These are phyloP conservation scores for Onthophagus taurus DNA, from an alignment of 1,140 invertebrate genomes.

Conservation along the genomic window DNA sequence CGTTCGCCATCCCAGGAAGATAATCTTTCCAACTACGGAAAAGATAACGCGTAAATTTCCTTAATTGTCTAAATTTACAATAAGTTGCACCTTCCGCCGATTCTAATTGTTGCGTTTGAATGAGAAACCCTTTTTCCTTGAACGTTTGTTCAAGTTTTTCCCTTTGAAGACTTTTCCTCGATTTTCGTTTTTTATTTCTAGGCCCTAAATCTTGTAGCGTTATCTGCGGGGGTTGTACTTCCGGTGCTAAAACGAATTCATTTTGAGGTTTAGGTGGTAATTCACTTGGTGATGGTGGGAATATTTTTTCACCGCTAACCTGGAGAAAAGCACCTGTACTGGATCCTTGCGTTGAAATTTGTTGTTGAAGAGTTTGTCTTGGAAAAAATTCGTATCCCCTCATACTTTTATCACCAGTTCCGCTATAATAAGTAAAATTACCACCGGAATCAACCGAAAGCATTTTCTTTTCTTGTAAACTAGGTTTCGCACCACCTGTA, in stretches of 20 bases:
- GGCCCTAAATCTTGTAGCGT: conserved; percentile 12
- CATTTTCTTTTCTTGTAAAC: conserved; percentile 83
- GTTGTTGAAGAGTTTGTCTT: conserved; percentile 51
- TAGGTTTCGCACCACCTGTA: conserved; percentile 78
- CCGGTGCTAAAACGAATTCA: conserved; percentile 39
- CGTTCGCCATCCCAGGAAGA: conserved; percentile 51
- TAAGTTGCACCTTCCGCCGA: conserved; percentile 87
- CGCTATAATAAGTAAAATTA: conserved; percentile 72
- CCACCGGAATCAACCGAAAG: conserved; percentile 77
- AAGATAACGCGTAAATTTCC: conserved; percentile 85
- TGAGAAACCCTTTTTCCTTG: conserved; percentile 84
- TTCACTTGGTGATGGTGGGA: conserved; percentile 29
- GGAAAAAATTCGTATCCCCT: conserved; percentile 69
- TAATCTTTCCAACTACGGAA: conserved; percentile 91
- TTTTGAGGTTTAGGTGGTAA: conserved; percentile 17
- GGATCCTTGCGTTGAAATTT: conserved; percentile 36
- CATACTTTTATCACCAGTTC: conserved; percentile 64
- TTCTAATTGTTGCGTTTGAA: conserved; percentile 85
- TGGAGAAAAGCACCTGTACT: conserved; percentile 43
- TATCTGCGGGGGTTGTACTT: conserved; percentile 34
- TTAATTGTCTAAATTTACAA: conserved; percentile 83
- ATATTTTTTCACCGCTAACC: conserved; percentile 46
- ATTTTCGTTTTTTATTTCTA: conserved; percentile 55
- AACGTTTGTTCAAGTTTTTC: conserved; percentile 87
- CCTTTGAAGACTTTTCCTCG: conserved; percentile 69